phyloP scores from a whole-genome alignment of 2,113 vertebrate species.

The Lamprologus sp. region DNA sequence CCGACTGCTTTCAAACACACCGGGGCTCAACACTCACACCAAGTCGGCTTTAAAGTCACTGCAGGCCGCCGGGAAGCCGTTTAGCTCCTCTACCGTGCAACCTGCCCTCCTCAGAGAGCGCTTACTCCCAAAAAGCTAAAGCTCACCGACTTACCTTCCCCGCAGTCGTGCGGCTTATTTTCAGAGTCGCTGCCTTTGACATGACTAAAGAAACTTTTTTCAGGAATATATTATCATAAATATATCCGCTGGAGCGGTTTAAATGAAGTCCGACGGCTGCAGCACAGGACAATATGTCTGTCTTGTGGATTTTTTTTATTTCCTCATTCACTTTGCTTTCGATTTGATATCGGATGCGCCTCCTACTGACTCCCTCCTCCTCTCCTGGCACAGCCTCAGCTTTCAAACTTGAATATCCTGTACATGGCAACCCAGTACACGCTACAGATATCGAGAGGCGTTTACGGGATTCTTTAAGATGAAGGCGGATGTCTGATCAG shows the following conservation, averaged over 20 bases:
- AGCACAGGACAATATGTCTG: neutral
- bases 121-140: neutral
- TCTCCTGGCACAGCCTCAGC: neutral
- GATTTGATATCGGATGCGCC: slow-evolving; percentile 3
- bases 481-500: neutral
- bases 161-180: slow-evolving; percentile 22
- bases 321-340: slow-evolving; percentile 50
- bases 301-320: neutral
- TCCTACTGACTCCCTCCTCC: slow-evolving; percentile 22
- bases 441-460: accelerated
- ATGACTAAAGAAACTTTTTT: neutral
- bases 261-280: neutral
- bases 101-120: neutral
- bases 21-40: neutral
- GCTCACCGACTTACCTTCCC: slow-evolving; percentile 39
- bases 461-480: neutral
- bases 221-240: neutral
- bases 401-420: neutral
- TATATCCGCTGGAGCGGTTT: neutral
- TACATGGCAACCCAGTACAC: neutral
- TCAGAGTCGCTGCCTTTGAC: slow-evolving; percentile 45
- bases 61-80: neutral
- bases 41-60: neutral
- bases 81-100: neutral
- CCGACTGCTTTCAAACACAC: neutral